phyloP scores from a whole-genome alignment of 2,113 vertebrate species.

The Apeltes quadracus region DNA sequence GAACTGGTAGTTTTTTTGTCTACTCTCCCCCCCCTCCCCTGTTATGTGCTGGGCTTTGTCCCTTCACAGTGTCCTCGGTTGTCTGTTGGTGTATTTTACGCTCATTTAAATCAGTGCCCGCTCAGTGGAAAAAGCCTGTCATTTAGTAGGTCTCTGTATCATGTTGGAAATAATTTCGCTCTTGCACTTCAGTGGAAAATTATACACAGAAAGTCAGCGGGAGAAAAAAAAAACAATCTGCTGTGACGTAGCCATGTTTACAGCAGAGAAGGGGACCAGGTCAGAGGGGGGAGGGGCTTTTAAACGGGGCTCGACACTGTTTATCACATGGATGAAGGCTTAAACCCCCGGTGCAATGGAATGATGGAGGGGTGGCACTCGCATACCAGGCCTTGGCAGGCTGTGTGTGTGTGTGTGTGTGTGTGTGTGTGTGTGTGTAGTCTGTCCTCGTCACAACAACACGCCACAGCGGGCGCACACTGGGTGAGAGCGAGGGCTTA shows the following conservation, averaged over 20 bases:
- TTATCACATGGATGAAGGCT: slow-evolving; percentile 55
- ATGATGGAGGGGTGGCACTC: slow-evolving; percentile 23
- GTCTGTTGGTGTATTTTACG: slow-evolving; percentile 17
- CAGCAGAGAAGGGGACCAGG: slow-evolving; percentile 8
- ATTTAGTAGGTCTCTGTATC: not conserved
- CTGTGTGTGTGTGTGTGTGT: slow-evolving; percentile 23
- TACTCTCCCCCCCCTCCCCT: not conserved
- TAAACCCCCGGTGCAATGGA: slow-evolving; percentile 44
- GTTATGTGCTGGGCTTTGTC: slow-evolving; percentile 53
- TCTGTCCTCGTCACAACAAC: slow-evolving; percentile 59
- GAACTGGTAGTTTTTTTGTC: slow-evolving; percentile 39
- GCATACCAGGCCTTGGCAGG: slow-evolving; percentile 49
- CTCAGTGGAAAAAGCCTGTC: not conserved
- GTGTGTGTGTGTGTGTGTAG: slow-evolving; percentile 39
- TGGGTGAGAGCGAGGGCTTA: not conserved
- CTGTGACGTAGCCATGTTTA: slow-evolving; percentile 53
- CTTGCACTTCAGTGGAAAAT: not conserved
- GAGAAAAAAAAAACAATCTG: slow-evolving; percentile 24
- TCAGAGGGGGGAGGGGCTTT: slow-evolving; percentile 33
- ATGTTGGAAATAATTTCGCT: not conserved
- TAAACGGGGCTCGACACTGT: slow-evolving; percentile 19
- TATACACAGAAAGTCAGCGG: not conserved
- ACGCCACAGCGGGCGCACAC: slow-evolving; percentile 8
- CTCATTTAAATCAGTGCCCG: not conserved
- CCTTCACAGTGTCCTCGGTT: slow-evolving; percentile 34